Base-by-base conservation (phyloP, 2,888 invertebrate genomes). In the Ceramica pisi region DNA sequence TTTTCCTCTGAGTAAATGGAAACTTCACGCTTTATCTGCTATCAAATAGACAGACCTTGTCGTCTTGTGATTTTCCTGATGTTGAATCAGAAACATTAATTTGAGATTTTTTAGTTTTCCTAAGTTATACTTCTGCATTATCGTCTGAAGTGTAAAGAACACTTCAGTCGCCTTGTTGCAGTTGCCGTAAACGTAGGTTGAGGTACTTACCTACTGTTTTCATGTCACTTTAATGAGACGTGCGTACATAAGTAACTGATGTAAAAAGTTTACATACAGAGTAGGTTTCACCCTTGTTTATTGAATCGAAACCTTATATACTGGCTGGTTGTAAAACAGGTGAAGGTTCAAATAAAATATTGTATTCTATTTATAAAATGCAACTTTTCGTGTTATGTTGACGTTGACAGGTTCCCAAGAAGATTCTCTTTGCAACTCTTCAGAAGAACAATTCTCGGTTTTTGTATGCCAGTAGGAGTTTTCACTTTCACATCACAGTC, bases 211-310 rank as follows among this genome's bases (percentile, higher is more conserved):
- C 77, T 84, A 87, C 87, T 83, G 88, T 87, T 88, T 87, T 81
- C 89, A 85, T 88, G 89, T 90, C 90, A 90, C 83, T 88, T 87
- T 92, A 93, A 93, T 93, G 91, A 92, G 92, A 88, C 88, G 67
- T 78, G 67, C 64, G 67, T 82, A 81, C 73, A 77, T 82, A 77
- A 73, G 75, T 67, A 75, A 75, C 78, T 70, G 75, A 82, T 81
- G 74, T 84, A 78, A 82, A 86, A 81, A 75, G 60, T 71, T 66
- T 74, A 85, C 66, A 80, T 81, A 79, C 46, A 1, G 73, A 76
- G 59, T 72, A 26, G 71, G 71, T 69, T 75, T 63, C 50, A 69
- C 48, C 67, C 35, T 76, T 83, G 67, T 73, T 78, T 77, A 78
- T 74, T 78, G 59, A 62, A 70, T 63, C 64, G 41, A 51, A 67